phyloP scores from a whole-genome alignment of 2,797 vertebrate genomes.

The Nannoperca obscura region DNA sequence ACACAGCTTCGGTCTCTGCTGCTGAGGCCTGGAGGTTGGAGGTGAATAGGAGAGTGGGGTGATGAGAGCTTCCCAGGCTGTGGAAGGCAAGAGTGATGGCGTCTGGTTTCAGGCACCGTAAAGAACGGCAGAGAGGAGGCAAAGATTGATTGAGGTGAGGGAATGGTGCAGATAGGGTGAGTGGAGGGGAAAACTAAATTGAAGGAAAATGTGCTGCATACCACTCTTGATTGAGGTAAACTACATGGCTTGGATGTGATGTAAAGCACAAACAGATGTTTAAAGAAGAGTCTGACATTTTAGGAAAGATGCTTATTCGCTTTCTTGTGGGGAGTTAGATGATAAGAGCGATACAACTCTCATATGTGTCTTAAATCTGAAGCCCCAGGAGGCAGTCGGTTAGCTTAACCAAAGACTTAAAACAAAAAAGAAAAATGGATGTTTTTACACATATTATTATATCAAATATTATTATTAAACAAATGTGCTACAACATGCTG shows the following conservation, averaged over 20 bases:
- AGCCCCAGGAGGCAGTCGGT: not conserved
- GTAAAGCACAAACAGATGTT: slow-evolving; percentile 25
- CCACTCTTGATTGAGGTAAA: slow-evolving; percentile 30
- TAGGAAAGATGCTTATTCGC: not conserved
- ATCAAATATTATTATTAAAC: not conserved
- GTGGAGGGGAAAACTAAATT: slow-evolving; percentile 27
- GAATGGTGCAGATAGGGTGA: slow-evolving; percentile 51
- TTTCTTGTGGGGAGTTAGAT: not conserved
- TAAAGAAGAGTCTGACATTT: not conserved
- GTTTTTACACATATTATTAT: not conserved
- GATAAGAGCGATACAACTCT: not conserved
- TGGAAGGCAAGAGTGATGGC: slow-evolving; percentile 55
- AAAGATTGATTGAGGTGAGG: slow-evolving; percentile 59
- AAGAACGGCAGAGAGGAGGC: slow-evolving; percentile 25
- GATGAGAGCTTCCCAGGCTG: slow-evolving; percentile 71
- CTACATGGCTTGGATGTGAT: slow-evolving; percentile 1
- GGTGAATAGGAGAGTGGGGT: slow-evolving; percentile 56
- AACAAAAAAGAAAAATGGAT: too few relatives aligned
- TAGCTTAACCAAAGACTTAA: not conserved
- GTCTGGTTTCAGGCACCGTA: slow-evolving; percentile 65
- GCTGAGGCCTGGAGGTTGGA: slow-evolving; percentile 53
- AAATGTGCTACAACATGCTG: not conserved
- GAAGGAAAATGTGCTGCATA: slow-evolving; percentile 29
- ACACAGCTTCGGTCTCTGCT: slow-evolving; percentile 51
- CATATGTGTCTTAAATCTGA: not conserved